These are phyloP conservation scores for Lates calcarifer DNA, from an alignment of 2,113 vertebrate species.

Conservation along the genomic window DNA sequence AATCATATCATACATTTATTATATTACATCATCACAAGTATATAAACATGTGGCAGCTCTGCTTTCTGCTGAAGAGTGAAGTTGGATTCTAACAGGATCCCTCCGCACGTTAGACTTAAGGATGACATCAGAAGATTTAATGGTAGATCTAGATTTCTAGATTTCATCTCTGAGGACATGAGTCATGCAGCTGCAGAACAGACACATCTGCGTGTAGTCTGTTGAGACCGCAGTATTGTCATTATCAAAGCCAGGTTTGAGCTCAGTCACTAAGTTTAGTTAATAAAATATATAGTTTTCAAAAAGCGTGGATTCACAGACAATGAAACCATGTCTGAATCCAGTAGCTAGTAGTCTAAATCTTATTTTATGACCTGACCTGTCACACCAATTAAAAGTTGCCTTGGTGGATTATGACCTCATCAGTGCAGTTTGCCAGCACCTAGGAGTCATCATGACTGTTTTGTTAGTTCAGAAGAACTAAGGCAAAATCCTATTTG, in stretches of 20 bases:
- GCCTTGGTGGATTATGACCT: constrained; percentile 55
- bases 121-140: constrained; percentile 48
- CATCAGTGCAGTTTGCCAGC: constrained; percentile 60
- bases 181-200: constrained; percentile 50
- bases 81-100: constrained; percentile 5
- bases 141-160: constrained; percentile 15
- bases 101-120: neutral
- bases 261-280: constrained; percentile 20
- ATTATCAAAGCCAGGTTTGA: constrained; percentile 37
- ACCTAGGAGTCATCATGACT: constrained; percentile 17
- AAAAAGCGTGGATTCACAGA: constrained; percentile 44
- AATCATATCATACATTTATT: constrained; percentile 12
- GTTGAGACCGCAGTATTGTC: constrained; percentile 24
- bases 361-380: constrained; percentile 29
- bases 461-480: constrained; percentile 45
- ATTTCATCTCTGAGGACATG: constrained; percentile 13
- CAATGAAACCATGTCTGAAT: constrained; percentile 54
- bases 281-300: constrained; percentile 26
- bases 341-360: constrained; percentile 1
- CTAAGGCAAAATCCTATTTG: constrained; percentile 62
- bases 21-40: constrained; percentile 1
- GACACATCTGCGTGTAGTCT: constrained; percentile 49
- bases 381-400: constrained; percentile 33
- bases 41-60: constrained; percentile 19
- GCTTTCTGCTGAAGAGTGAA: neutral